These are phyloP conservation scores for Epirrita christyi DNA, from an alignment of 2,888 invertebrate genomes.

Conservation along the genomic window DNA sequence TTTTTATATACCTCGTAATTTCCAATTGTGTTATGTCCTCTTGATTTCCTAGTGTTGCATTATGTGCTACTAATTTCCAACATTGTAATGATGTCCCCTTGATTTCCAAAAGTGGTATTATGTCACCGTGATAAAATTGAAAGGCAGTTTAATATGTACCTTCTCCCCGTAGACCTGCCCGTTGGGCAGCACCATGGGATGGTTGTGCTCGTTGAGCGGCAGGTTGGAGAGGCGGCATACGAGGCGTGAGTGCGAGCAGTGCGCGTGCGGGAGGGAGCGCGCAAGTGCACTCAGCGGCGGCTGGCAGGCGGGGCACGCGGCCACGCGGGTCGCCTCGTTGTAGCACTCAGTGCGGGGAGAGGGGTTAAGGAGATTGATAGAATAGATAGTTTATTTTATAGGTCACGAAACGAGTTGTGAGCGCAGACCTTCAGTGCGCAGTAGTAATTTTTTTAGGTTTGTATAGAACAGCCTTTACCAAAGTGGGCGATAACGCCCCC, in stretches of 20 bases:
- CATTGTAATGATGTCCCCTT: not conserved
- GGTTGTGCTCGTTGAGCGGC: slow-evolving; percentile 98
- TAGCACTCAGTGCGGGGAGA: slow-evolving; percentile 88
- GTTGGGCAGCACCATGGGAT: slow-evolving; percentile 99
- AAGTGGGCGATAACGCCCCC: too few species aligned
- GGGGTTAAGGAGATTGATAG: slow-evolving; percentile 24
- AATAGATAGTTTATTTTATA: not conserved
- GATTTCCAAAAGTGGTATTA: too few species aligned
- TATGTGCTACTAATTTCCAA: not conserved
- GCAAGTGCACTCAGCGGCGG: slow-evolving; percentile 95
- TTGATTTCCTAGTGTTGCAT: too few species aligned
- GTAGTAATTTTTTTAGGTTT: too few species aligned
- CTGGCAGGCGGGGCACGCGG: slow-evolving; percentile 97
- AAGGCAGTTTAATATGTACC: slow-evolving; percentile 68
- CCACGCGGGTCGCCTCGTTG: slow-evolving; percentile 88
- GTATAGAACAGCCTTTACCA: too few species aligned
- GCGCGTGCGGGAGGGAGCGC: slow-evolving; percentile 94
- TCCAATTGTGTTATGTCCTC: too few species aligned
- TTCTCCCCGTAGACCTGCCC: slow-evolving; percentile 98
- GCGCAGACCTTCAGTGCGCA: too few species aligned
- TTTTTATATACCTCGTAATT: too few species aligned
- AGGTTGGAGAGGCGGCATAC: slow-evolving; percentile 96
- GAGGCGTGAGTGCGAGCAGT: slow-evolving; percentile 97
- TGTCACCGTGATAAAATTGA: too few species aligned
- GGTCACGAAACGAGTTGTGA: too few species aligned